Evolutionary conservation across 2,113 vertebrate species (phyloP), one percentile per base, ranked within the genome.

Genomic region (Mobula birostris): DNA sequence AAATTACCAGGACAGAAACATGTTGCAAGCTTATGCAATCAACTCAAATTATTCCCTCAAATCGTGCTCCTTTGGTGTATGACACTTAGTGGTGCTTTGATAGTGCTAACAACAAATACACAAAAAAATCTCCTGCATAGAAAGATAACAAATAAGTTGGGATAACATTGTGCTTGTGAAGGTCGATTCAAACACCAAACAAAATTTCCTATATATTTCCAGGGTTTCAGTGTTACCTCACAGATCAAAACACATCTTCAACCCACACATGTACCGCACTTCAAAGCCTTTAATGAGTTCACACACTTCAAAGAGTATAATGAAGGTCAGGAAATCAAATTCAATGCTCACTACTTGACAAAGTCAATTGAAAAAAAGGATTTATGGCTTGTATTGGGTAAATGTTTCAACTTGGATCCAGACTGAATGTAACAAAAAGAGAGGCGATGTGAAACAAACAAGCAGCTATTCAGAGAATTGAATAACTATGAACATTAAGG

Each of bases 1-100:
- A 87, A 87, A 61, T 87, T 87, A 61, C 56, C 61, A 87, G 56
- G 11, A 87, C 83, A 87, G 83, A 87, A 87, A 87, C 14, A 9
- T 29, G 56, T 61, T 87, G 83, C 83, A 61, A 11, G 24, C 61
- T 87, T 85, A 58, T 21, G 48, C 48, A 58, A 27, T 61, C 24
- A 61, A 48, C 17, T 82, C n/a, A 78, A 78, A 78, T 78, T 32
- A 78, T 11, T 32, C 32, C 32, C 36, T 21, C 80, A 48, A 82
- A 82, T 7, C 40, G 40, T 24, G 40, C 21, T 0, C 11, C 8
- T 87, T 61, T 58, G 21, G 58, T 61, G 21, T 0, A 24, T 87
- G 1, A 61, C 58, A 87, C 24, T 58, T 61, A 61, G 0, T 21
- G 0, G 3, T 61, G 2, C 21, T 27, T 29, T 48, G 58, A 14